phyloP scores from a whole-genome alignment of 2,888 invertebrate genomes.

The Cryptocephalus moraei region DNA sequence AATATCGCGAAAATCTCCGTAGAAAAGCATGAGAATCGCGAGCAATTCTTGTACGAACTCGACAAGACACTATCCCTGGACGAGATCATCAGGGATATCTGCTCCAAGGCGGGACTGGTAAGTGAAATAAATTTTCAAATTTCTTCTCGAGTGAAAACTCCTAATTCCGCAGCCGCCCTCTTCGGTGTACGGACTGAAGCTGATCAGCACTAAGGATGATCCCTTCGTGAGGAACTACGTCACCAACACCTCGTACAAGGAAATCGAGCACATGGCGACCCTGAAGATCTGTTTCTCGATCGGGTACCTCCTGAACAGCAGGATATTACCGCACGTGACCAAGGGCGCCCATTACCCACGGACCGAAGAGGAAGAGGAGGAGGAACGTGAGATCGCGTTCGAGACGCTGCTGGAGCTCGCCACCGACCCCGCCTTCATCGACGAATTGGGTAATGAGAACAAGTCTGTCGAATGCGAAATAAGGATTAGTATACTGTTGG shows the following conservation, averaged over 20 bases:
- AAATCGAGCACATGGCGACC: constrained; percentile 29
- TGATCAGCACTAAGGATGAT: constrained; percentile 19
- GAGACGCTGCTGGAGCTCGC: constrained; percentile 24
- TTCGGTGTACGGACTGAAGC: constrained; percentile 26
- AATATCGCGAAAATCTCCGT: constrained; percentile 27
- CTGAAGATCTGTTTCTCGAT: constrained; percentile 30
- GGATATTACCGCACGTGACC: constrained; percentile 22
- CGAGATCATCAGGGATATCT: constrained; percentile 21
- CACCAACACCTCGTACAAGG: constrained; percentile 25
- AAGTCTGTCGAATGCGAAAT: background rate
- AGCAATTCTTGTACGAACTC: constrained; percentile 23
- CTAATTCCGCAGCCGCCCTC: constrained; percentile 18
- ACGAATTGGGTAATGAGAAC: constrained; percentile 24
- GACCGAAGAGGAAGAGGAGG: constrained; percentile 6
- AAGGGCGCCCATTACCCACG: no score
- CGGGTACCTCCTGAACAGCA: constrained; percentile 21
- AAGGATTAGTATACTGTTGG: no score
- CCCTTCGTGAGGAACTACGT: constrained; percentile 20
- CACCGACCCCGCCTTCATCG: constrained; percentile 29
- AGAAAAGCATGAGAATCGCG: constrained; percentile 20
- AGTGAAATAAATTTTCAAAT: constrained; percentile 2
- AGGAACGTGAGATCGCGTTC: constrained; percentile 16
- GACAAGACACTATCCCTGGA: constrained; percentile 20
- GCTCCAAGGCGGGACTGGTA: constrained; percentile 21
- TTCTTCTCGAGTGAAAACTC: background rate